A percentile compares a stretch with the other conserved stretches of the same genome.
These are phyloP conservation scores for Dascyllus trimaculatus DNA, from an alignment of 2,113 vertebrate species.

Conservation along the genomic window DNA sequence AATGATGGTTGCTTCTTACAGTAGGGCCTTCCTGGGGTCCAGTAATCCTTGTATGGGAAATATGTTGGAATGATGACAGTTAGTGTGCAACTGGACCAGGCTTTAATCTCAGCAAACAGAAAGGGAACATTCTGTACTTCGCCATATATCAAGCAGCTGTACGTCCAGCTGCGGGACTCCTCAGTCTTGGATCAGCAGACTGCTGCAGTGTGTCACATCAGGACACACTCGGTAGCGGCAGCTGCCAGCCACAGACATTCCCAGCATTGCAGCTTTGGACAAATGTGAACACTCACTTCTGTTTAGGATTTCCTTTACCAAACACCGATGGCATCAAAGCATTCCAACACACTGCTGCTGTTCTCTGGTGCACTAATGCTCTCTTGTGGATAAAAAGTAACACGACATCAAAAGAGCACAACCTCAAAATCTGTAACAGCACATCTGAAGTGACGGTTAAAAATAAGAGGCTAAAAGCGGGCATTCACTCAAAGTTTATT, in stretches of 20 bases:
- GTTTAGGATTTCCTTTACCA: too few species aligned
- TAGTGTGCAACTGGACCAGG: neutral
- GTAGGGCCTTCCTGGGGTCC: too few species aligned
- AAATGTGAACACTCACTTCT: neutral
- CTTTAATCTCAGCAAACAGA: neutral
- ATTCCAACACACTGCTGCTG: neutral
- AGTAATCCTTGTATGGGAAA: too few species aligned
- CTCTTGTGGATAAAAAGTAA: constrained; percentile 50
- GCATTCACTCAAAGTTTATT: constrained; percentile 68
- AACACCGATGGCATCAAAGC: neutral
- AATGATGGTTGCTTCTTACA: too few species aligned
- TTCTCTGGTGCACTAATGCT: neutral
- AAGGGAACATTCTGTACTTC: too few species aligned
- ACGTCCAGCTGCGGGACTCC: too few species aligned
- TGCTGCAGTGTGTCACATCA: neutral
- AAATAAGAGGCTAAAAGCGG: neutral
- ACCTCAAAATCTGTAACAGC: neutral
- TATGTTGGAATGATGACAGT: too few species aligned
- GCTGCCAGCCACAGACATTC: neutral
- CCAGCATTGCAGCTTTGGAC: neutral
- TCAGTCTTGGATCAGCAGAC: too few species aligned
- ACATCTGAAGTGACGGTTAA: neutral
- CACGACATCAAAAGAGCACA: neutral
- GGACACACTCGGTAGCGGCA: too few species aligned
- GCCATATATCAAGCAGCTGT: too few species aligned